Evolutionary conservation across 2,797 vertebrate species (phyloP).

Genomic region (Okamejei kenojei): DNA sequence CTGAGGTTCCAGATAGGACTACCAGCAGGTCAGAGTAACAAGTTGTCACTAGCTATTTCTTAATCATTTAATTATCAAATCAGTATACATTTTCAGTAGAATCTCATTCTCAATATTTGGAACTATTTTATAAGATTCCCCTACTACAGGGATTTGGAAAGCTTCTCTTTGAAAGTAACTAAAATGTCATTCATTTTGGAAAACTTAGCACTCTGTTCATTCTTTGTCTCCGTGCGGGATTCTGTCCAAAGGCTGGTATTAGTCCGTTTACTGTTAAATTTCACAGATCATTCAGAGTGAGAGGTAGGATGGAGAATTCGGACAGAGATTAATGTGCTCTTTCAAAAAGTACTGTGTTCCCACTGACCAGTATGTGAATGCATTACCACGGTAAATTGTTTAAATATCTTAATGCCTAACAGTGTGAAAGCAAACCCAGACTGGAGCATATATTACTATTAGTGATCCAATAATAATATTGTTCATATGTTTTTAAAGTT

Average conservation of each 20-base stretch:
- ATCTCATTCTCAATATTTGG: neutral
- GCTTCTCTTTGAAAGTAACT: neutral
- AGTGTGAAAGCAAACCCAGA: neutral
- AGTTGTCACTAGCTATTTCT: neutral
- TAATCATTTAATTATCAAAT: neutral
- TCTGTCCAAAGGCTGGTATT: neutral
- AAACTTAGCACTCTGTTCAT: neutral
- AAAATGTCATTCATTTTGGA: neutral
- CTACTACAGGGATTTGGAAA: neutral
- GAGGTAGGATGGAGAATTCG: neutral
- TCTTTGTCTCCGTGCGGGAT: neutral
- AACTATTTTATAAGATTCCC: neutral
- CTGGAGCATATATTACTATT: neutral
- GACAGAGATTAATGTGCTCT: neutral
- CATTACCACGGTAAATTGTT: neutral
- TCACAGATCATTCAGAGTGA: neutral
- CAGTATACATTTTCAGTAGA: neutral
- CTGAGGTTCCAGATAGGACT: neutral
- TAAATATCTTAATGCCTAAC: neutral
- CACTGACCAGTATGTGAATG: neutral
- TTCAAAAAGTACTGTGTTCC: neutral
- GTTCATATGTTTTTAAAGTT: neutral
- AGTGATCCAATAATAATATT: conserved; percentile 17
- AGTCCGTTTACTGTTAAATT: neutral
- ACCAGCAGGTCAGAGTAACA: neutral